Evolutionary conservation across 1,140 invertebrate genomes (phyloP), one percentile per base, ranked within the genome.

Genomic region (Samia ricini): DNA sequence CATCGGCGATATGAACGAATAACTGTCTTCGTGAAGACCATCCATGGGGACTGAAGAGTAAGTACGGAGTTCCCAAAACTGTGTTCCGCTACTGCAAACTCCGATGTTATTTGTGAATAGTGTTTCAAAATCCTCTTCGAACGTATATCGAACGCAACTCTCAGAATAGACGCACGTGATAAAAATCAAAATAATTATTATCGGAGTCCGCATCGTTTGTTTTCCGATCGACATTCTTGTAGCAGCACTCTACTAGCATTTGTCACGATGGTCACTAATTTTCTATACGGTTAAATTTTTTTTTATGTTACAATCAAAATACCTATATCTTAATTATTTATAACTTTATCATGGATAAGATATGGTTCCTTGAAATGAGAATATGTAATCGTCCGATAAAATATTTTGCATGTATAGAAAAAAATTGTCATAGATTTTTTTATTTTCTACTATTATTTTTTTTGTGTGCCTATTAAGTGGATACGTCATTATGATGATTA

Each of bases 111-210:
- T 63, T 4, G 6, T 54, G 15, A 66, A 66, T 29, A 57, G 20
- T 5, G 56, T 21, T 2, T 57, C 26, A 18, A 57, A 76, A 2
- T 68, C 68, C 19, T 69, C 55, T 60, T 83, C 78, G 52, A 83
- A 82, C 51, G 74, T 69, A 57, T 72, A 78, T n/a, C 60, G 62
- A 3, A 75, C 54, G 66, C 79, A 82, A 10, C 69, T 64, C 0
- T 80, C 72, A 64, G 76, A 64, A 22, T 66, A 20, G 21, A 68
- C 76, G 64, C 65, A 42, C 10, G 63, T 58, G 63, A 63, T 55
- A 5, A 64, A 67, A 7, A 69, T 36, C 23, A 64, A 51, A 20
- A 69, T 12, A 18, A 60, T 18, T 18, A 24, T 20, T 20, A n/a
- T 22, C 33, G 2, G 24, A 36, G 19, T 15, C 59, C 24, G 56